Conservation (phyloP, 2,888 invertebrate species). For the Notodonta dromedarius region DNA sequence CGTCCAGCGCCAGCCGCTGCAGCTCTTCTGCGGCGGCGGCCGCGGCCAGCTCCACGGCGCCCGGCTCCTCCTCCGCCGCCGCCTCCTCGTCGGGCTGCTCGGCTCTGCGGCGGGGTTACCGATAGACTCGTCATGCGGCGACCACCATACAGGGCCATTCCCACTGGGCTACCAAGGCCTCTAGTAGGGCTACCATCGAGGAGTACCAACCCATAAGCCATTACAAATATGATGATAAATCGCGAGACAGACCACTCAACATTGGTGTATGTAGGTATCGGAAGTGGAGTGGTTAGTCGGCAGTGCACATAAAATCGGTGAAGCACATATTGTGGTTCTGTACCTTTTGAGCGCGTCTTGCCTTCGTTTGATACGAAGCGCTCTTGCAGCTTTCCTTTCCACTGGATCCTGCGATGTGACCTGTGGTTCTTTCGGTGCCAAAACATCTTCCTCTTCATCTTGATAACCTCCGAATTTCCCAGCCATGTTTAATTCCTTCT, state of each 20-base stretch:
- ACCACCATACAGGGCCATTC: too few species aligned
- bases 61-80: slow-evolving; percentile 75
- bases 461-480: slow-evolving; percentile 52
- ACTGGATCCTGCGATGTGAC: slow-evolving; percentile 86
- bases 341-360: slow-evolving; percentile 85
- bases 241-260: too few species aligned
- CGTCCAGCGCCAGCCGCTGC: slow-evolving; percentile 86
- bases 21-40: slow-evolving; percentile 86
- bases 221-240: too few species aligned
- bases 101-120: slow-evolving; percentile 50
- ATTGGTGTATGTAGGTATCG: too few species aligned
- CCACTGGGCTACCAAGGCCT: too few species aligned
- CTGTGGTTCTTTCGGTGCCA: slow-evolving; percentile 83
- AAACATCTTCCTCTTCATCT: slow-evolving; percentile 72
- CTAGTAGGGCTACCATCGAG: too few species aligned
- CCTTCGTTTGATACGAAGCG: slow-evolving; percentile 86
- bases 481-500: slow-evolving; percentile 44
- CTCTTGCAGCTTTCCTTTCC: slow-evolving; percentile 89
- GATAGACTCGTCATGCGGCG: too few species aligned
- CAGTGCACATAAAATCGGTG: too few species aligned
- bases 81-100: slow-evolving; percentile 69
- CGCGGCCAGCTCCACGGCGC: slow-evolving; percentile 86
- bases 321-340: not conserved
- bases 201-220: too few species aligned
- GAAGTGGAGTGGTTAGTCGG: too few species aligned